Percentiles rank a stretch among this genome's conserved stretches.
phyloP scores from a whole-genome alignment of 2,888 invertebrate species.

The Hydrotaea cyrtoneurina region DNA sequence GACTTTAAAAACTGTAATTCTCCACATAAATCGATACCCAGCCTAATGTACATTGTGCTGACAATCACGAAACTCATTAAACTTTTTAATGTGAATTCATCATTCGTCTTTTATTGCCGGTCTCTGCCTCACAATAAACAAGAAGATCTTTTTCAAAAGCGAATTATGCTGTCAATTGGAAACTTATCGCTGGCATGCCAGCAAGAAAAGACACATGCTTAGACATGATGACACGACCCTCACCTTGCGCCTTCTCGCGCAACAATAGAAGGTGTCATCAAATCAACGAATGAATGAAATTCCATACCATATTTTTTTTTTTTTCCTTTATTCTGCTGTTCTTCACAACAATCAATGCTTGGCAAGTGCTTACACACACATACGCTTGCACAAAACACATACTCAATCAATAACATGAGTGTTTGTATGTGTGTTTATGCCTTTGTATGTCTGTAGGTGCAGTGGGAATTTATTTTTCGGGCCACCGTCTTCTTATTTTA shows the following conservation, averaged over 20 bases:
- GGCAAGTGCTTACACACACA: neutral
- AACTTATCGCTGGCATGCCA: neutral
- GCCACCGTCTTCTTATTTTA: neutral
- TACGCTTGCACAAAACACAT: neutral
- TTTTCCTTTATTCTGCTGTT: neutral
- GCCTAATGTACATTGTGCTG: too few species aligned
- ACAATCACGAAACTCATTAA: too few species aligned
- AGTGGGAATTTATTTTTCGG: slow-evolving; percentile 1
- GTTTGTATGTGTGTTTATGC: neutral
- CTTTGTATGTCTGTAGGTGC: neutral
- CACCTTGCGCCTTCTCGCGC: neutral
- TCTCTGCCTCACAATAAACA: neutral
- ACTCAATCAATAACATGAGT: slow-evolving; percentile 12
- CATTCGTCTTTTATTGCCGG: too few species aligned
- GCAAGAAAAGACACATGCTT: neutral
- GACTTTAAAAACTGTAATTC: too few species aligned
- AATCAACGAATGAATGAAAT: slow-evolving; percentile 20
- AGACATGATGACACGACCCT: neutral
- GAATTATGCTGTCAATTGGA: slow-evolving; percentile 4
- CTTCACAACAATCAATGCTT: neutral
- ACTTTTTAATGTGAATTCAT: too few species aligned
- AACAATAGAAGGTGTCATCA: slow-evolving; percentile 25
- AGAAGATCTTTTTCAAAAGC: neutral
- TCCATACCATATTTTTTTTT: neutral
- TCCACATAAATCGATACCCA: too few species aligned